phyloP scores from a whole-genome alignment of 2,113 vertebrate species.

The Pteruthius melanotis region DNA sequence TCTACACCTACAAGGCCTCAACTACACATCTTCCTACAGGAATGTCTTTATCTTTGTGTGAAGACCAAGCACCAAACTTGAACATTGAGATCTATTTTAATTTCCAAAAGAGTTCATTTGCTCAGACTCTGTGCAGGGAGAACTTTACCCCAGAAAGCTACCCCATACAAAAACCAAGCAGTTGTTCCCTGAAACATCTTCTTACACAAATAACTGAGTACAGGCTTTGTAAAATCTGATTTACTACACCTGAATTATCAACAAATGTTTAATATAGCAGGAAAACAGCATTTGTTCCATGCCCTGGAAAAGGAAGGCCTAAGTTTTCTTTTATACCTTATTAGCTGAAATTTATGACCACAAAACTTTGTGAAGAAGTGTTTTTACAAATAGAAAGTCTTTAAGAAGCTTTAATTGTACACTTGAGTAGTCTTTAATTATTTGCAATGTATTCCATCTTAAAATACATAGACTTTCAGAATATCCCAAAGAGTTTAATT shows the following conservation, averaged over 20 bases:
- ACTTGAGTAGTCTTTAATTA: neutral
- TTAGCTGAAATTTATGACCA: neutral
- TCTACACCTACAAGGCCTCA: neutral
- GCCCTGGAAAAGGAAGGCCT: neutral
- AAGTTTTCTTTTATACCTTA: neutral
- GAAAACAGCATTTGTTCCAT: neutral
- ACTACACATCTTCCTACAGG: neutral
- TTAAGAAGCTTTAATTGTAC: neutral
- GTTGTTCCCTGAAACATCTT: neutral
- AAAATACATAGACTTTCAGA: neutral
- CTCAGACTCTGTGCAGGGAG: neutral
- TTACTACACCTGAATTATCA: neutral
- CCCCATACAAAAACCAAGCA: neutral
- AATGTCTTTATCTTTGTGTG: neutral
- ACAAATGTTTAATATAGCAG: neutral
- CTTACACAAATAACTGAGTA: neutral
- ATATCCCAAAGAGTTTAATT: neutral
- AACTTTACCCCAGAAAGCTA: neutral
- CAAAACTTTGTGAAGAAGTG: neutral
- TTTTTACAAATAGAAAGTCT: neutral
- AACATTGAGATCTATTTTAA: neutral
- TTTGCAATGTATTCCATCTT: neutral
- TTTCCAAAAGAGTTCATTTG: neutral
- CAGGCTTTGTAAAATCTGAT: neutral
- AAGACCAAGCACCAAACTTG: neutral